These are phyloP conservation scores for Characodon lateralis DNA, from an alignment of 2,797 vertebrate species.

Conservation along the genomic window DNA sequence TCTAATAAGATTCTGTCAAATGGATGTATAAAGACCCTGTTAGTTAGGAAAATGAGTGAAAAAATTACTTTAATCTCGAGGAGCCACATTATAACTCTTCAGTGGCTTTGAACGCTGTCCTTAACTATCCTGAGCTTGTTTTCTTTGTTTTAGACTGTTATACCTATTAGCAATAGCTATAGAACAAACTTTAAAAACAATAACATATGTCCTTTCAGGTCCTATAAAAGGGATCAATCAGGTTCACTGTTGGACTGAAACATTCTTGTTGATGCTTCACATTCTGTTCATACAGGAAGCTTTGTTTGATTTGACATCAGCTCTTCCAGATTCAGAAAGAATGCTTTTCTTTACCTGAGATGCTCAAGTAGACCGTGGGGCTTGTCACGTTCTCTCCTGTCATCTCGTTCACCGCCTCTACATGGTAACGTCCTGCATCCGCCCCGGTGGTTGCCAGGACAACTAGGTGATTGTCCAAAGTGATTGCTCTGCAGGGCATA, in stretches of 20 bases:
- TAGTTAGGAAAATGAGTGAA: too few species aligned
- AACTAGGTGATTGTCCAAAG: conserved; percentile 93
- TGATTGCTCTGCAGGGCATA: conserved; percentile 85
- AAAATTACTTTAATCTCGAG: background rate
- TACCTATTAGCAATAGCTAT: background rate
- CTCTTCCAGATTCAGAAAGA: background rate
- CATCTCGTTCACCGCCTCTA: conserved; percentile 92
- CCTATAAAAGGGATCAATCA: background rate
- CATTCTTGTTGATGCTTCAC: background rate
- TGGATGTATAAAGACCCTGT: too few species aligned
- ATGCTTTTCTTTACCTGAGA: conserved; percentile 82
- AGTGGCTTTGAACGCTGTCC: background rate
- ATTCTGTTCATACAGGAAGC: background rate
- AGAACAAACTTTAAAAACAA: background rate
- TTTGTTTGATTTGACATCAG: background rate
- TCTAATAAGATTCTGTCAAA: too few species aligned
- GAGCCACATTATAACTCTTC: background rate
- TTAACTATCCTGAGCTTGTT: background rate
- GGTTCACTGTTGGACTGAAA: background rate
- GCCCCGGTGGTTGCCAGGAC: conserved; percentile 89
- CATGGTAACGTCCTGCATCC: conserved; percentile 90
- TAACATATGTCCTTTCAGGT: background rate
- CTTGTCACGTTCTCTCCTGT: conserved; percentile 93
- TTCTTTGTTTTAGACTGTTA: background rate
- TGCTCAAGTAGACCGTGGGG: conserved; percentile 79